Conservation (phyloP, 1,140 invertebrate genomes). For the Drosophila bipectinata region DNA sequence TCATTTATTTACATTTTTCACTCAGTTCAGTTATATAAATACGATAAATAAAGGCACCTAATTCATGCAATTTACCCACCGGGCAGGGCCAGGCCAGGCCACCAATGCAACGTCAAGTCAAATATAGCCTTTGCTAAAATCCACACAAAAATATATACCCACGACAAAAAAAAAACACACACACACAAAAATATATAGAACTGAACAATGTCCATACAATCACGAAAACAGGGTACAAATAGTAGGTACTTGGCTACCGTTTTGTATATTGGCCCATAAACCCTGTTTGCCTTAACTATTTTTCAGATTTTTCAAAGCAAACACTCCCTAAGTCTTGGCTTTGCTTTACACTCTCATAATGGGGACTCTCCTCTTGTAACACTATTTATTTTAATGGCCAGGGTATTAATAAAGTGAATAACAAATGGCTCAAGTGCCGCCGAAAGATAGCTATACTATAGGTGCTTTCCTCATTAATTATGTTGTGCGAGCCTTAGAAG, state of each 20-base stretch:
- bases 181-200: neutral
- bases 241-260: slow-evolving; percentile 30
- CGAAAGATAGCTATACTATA: neutral
- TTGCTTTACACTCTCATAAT: neutral
- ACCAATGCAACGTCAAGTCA: slow-evolving; percentile 4
- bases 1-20: slow-evolving; percentile 21
- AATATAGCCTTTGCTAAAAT: slow-evolving; percentile 16
- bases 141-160: slow-evolving; percentile 1
- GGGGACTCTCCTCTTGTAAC: neutral
- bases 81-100: slow-evolving; percentile 20
- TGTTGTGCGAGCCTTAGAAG: neutral
- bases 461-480: neutral
- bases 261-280: slow-evolving; percentile 36
- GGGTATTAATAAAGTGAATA: neutral
- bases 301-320: slow-evolving; percentile 6
- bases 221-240: neutral
- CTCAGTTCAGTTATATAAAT: slow-evolving; percentile 56
- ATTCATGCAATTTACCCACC: slow-evolving; percentile 56
- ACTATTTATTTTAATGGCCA: neutral
- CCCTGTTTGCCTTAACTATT: slow-evolving; percentile 4
- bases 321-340: neutral
- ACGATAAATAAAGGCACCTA: slow-evolving; percentile 54
- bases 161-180: neutral
- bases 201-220: slow-evolving; percentile 20
- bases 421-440: neutral